A percentile compares a stretch with the other conserved stretches of the same genome.
These are phyloP conservation scores for Sebastes minor DNA, from an alignment of 2,797 vertebrate genomes.

Conservation along the genomic window DNA sequence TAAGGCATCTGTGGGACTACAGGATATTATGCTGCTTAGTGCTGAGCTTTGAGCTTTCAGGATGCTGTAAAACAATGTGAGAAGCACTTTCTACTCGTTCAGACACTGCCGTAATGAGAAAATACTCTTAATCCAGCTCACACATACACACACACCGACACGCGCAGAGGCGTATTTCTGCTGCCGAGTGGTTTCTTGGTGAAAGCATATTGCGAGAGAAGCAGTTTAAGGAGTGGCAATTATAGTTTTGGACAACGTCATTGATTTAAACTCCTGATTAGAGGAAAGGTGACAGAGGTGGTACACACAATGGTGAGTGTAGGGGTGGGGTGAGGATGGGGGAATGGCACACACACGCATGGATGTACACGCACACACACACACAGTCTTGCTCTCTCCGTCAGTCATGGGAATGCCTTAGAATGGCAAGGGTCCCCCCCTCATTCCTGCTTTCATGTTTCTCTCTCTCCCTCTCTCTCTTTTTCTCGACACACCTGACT, in stretches of 20 bases:
- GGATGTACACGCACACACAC: constrained; percentile 23
- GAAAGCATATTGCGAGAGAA: constrained; percentile 83
- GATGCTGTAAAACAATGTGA: constrained; percentile 81
- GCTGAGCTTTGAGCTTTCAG: constrained; percentile 79
- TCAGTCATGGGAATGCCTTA: constrained; percentile 66
- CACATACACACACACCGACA: constrained; percentile 71
- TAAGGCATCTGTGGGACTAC: constrained; percentile 73
- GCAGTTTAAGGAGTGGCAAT: constrained; percentile 85
- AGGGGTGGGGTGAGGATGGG: constrained; percentile 60
- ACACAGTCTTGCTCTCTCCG: constrained; percentile 35
- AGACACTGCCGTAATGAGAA: constrained; percentile 81
- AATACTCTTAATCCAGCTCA: constrained; percentile 80
- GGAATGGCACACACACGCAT: constrained; percentile 55
- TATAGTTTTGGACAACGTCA: constrained; percentile 87
- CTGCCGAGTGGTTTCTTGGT: constrained; percentile 82
- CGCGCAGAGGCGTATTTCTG: constrained; percentile 77
- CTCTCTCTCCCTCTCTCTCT: constrained; percentile 30
- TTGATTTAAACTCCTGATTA: constrained; percentile 88
- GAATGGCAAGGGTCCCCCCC: constrained; percentile 69
- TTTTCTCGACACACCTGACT: constrained; percentile 85
- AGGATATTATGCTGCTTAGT: constrained; percentile 80
- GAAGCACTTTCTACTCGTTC: constrained; percentile 79
- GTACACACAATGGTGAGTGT: constrained; percentile 69
- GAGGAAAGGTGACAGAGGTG: constrained; percentile 82
- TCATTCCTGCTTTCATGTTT: constrained; percentile 58